These are phyloP conservation scores for Mormyrus proboscirostris DNA, from an alignment of 2,797 vertebrate genomes.

Conservation along the genomic window DNA sequence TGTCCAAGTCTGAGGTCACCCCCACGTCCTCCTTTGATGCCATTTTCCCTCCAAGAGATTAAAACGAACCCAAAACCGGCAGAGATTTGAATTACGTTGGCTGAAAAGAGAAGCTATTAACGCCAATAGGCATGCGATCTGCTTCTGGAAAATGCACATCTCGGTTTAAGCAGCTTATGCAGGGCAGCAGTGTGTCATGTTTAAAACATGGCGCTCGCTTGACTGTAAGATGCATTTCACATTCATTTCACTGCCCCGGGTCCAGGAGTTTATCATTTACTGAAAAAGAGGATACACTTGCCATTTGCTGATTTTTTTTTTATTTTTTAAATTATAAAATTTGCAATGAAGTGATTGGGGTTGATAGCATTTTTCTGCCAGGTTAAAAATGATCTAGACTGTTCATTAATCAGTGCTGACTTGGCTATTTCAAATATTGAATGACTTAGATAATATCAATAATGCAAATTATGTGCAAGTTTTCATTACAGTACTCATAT, in stretches of 20 bases:
- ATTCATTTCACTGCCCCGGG: not conserved
- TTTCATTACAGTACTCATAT: not conserved
- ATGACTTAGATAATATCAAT: not conserved
- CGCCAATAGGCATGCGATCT: not conserved
- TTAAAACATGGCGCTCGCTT: not conserved
- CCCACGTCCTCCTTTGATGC: not conserved
- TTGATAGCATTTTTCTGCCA: not conserved
- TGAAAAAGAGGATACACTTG: not conserved
- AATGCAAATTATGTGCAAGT: not conserved
- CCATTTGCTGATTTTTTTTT: not conserved
- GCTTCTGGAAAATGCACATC: not conserved
- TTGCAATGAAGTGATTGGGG: not conserved
- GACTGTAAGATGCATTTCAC: not conserved
- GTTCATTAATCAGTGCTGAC: not conserved
- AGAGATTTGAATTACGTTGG: not conserved
- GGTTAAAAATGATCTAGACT: not conserved
- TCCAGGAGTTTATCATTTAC: not conserved
- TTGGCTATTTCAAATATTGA: not conserved
- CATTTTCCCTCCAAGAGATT: not conserved
- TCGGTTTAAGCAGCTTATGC: not conserved
- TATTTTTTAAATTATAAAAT: not conserved
- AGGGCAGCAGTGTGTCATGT: not conserved
- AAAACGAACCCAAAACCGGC: not conserved
- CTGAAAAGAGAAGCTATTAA: constrained; percentile 14
- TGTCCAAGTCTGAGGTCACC: not conserved